phyloP scores from a whole-genome alignment of 1,140 invertebrate species.

The Ectropis grisescens region DNA sequence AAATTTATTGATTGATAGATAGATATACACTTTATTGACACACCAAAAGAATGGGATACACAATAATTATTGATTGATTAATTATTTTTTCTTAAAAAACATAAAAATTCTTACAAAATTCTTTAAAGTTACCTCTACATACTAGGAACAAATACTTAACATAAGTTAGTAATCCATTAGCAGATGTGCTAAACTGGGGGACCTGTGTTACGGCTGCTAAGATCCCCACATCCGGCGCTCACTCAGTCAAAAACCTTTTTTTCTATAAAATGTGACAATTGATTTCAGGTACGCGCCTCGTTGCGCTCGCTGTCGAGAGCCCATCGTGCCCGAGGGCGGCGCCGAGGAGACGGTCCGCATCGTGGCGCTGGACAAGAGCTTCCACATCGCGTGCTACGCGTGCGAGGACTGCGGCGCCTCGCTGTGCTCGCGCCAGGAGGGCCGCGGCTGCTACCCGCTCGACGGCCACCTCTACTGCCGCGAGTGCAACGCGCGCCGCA shows the following conservation, averaged over 20 bases:
- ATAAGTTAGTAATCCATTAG: too few relatives aligned
- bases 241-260: too few relatives aligned
- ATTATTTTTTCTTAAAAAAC: too few relatives aligned
- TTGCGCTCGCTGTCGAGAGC: conserved; percentile 93
- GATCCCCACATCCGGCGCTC: conserved; percentile 75
- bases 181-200: conserved; percentile 31
- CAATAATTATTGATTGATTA: too few relatives aligned
- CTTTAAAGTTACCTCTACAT: too few relatives aligned
- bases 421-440: conserved; percentile 94
- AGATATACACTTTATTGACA: too few relatives aligned
- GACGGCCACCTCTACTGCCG: conserved; percentile 97
- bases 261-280: too few relatives aligned
- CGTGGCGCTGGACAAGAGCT: conserved; percentile 96
- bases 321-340: conserved; percentile 95
- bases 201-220: conserved; percentile 93
- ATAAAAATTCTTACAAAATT: too few relatives aligned
- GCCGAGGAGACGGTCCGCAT: conserved; percentile 97
- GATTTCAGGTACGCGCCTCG: conserved; percentile 90
- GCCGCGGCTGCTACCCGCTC: conserved; percentile 94
- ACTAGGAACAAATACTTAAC: too few relatives aligned
- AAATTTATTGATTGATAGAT: too few relatives aligned
- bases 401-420: conserved; percentile 97
- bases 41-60: too few relatives aligned
- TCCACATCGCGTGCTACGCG: conserved; percentile 97
- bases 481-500: conserved; percentile 93